A percentile compares a stretch with the other conserved stretches of the same genome.
Conservation (phyloP, 2,797 vertebrate genomes). For the Acridotheres tristis region DNA sequence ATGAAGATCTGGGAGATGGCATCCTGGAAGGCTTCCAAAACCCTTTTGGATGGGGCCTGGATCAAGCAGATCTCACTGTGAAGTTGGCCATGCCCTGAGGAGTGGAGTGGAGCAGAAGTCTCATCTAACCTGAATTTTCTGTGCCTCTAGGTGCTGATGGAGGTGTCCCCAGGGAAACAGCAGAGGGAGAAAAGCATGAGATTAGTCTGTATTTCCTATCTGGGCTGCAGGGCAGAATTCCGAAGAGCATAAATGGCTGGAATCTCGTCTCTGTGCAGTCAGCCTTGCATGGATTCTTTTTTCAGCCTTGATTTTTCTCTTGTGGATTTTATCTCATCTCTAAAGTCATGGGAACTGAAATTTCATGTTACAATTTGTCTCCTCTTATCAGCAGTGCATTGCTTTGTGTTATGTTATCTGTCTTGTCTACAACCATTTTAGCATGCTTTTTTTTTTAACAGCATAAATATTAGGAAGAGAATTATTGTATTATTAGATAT, state of each 20-base stretch:
- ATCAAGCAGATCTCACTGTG: neutral
- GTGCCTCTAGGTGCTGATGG: neutral
- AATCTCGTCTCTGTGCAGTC: neutral
- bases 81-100: neutral
- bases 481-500: neutral
- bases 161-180: neutral
- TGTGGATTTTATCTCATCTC: neutral
- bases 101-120: neutral
- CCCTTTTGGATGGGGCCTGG: neutral
- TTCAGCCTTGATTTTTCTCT: neutral
- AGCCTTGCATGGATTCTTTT: neutral
- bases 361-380: neutral
- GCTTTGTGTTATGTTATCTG: neutral
- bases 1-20: no score
- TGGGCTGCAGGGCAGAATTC: neutral
- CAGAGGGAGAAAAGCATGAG: neutral
- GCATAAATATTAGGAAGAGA: neutral
- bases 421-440: neutral
- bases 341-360: neutral
- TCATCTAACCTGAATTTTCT: neutral
- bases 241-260: neutral
- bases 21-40: neutral
- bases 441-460: neutral
- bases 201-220: neutral
- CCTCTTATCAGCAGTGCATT: neutral